Evolutionary conservation across 2,888 invertebrate genomes (phyloP).

Genomic region (Beris morrisii): DNA sequence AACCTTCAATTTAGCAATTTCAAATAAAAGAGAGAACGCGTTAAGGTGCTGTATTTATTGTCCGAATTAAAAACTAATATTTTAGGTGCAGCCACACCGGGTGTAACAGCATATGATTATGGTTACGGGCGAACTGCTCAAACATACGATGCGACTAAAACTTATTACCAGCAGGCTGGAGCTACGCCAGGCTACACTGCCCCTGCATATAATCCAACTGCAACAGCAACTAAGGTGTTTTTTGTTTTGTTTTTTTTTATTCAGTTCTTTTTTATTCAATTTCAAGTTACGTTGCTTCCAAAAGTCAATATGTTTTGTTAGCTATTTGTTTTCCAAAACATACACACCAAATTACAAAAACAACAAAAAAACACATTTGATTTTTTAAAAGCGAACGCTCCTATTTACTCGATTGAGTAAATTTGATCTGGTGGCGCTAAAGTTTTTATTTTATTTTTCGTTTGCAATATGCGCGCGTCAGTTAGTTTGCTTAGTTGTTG

Average conservation of each 20-base stretch:
- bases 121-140: slow-evolving; percentile 69
- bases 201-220: slow-evolving; percentile 57
- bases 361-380: too few relatives aligned
- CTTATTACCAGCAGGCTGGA: slow-evolving; percentile 80
- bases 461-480: too few relatives aligned
- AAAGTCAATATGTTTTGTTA: neutral
- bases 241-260: slow-evolving; percentile 14
- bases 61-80: slow-evolving; percentile 31
- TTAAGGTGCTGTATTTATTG: slow-evolving; percentile 40
- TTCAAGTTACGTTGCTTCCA: neutral
- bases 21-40: slow-evolving; percentile 29
- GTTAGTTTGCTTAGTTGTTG: slow-evolving; percentile 24
- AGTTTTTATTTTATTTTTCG: slow-evolving; percentile 2
- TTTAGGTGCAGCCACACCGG: slow-evolving; percentile 52
- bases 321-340: neutral
- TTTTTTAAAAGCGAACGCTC: neutral
- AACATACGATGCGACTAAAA: slow-evolving; percentile 80
- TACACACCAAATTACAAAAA: neutral
- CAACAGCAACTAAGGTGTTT: slow-evolving; percentile 50
- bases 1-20: too few relatives aligned
- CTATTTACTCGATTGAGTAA: neutral
- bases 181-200: slow-evolving; percentile 57
- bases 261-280: slow-evolving; percentile 1
- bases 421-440: neutral
- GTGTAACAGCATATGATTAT: slow-evolving; percentile 68